Percentiles rank a stretch among this genome's conserved stretches.
Conservation (phyloP, 2,797 vertebrate species). For the Gadopsis marmoratus region DNA sequence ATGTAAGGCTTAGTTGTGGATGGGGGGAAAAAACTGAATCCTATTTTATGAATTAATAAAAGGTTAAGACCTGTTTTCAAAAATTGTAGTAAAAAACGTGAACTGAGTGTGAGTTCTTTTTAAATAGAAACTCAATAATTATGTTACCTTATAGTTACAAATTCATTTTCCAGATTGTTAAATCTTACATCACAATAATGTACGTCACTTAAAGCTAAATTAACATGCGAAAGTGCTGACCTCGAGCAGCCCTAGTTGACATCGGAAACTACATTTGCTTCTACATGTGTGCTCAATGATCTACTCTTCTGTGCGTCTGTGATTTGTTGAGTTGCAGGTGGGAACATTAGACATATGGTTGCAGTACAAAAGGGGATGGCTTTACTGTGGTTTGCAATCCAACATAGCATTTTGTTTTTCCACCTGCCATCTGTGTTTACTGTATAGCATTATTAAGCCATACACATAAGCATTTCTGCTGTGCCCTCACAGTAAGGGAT, state of each 20-base stretch:
- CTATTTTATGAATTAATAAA: background rate
- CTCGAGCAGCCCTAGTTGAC: background rate
- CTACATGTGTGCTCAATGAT: conserved; percentile 5
- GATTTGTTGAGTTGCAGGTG: background rate
- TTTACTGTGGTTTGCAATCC: conserved; percentile 2
- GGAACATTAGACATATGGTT: background rate
- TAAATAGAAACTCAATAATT: conserved; percentile 2
- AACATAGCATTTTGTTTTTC: background rate
- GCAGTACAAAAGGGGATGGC: background rate
- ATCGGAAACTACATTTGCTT: conserved; percentile 20
- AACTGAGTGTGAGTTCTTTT: background rate
- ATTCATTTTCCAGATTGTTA: background rate
- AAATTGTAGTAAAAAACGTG: background rate
- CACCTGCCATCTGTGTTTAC: conserved; percentile 1
- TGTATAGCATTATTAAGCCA: background rate
- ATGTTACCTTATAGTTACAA: background rate
- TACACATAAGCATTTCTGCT: background rate
- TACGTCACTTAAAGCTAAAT: background rate
- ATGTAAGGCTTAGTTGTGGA: background rate
- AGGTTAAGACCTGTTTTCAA: background rate
- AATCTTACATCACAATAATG: background rate
- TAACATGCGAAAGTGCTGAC: background rate
- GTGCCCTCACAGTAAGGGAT: background rate
- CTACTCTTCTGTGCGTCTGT: background rate
- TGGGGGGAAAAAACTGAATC: background rate